phyloP scores from a whole-genome alignment of 1,140 invertebrate genomes.

The Caligus rogercresseyi region DNA sequence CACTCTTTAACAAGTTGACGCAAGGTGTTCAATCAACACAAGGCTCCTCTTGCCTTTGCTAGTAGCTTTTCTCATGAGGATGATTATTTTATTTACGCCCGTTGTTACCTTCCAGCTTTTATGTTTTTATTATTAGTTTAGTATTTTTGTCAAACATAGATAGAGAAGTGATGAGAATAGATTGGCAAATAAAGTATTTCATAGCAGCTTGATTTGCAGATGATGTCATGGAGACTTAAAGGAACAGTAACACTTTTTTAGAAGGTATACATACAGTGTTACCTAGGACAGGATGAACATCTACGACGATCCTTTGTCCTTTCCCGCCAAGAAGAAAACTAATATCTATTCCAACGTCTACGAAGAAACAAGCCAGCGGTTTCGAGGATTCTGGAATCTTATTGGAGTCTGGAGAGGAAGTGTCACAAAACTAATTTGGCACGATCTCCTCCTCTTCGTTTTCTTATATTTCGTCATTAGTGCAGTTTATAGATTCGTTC shows the following conservation, averaged over 20 bases:
- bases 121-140: not conserved
- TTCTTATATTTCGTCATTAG: conserved; percentile 69
- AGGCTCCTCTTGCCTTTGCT: not conserved
- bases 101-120: too few relatives aligned
- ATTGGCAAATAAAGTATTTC: not conserved
- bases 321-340: not conserved
- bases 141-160: not conserved
- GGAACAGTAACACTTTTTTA: not conserved
- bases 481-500: conserved; percentile 63
- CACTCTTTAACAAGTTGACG: not conserved
- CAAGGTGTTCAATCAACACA: not conserved
- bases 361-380: conserved; percentile 3
- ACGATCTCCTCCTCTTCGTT: conserved; percentile 74
- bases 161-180: not conserved
- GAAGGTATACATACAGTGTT: not conserved
- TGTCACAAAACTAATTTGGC: conserved; percentile 92
- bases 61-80: too few relatives aligned
- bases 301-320: too few relatives aligned
- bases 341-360: conserved; percentile 13
- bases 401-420: conserved; percentile 64
- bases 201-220: not conserved
- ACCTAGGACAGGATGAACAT: not conserved
- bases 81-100: not conserved
- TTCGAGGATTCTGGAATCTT: conserved; percentile 8
- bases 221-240: not conserved